A percentile compares a stretch with the other conserved stretches of the same genome.
Conservation (phyloP, 2,797 vertebrate genomes). For the Girardinus metallicus region DNA sequence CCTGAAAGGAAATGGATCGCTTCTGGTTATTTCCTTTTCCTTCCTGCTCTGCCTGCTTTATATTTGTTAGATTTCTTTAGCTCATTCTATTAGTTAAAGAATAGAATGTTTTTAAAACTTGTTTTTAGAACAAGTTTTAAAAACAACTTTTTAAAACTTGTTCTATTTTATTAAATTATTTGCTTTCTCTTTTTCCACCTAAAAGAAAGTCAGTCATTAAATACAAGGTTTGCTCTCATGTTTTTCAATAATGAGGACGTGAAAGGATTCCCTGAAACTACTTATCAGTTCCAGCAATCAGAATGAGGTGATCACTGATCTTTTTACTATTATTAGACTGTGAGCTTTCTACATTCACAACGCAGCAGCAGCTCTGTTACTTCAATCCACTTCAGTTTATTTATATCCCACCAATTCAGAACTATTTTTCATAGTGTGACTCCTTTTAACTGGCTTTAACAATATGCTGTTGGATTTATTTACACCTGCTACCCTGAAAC, state of each 20-base stretch:
- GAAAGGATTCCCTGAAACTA: conserved; percentile 1
- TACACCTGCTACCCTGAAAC: not conserved
- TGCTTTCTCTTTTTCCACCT: not conserved
- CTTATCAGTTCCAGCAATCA: not conserved
- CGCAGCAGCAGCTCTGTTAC: not conserved
- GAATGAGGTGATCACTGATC: not conserved
- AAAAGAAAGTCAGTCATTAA: not conserved
- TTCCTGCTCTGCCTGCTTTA: not conserved
- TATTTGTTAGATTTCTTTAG: not conserved
- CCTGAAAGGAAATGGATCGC: conserved; percentile 3
- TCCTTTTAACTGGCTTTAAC: not conserved
- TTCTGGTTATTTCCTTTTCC: not conserved
- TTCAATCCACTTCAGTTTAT: not conserved
- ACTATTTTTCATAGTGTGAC: not conserved
- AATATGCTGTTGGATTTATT: not conserved
- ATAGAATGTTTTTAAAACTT: no score
- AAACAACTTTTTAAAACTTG: not conserved
- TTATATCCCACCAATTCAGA: not conserved
- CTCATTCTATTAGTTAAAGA: no score
- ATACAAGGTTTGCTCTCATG: not conserved
- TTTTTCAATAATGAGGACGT: conserved; percentile 22
- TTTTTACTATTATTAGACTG: not conserved
- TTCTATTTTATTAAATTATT: not conserved
- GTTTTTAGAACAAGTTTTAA: no score
- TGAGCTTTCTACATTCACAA: not conserved